These are phyloP conservation scores for Manis javanica DNA, from an alignment of 2,797 vertebrate genomes.

Conservation along the genomic window DNA sequence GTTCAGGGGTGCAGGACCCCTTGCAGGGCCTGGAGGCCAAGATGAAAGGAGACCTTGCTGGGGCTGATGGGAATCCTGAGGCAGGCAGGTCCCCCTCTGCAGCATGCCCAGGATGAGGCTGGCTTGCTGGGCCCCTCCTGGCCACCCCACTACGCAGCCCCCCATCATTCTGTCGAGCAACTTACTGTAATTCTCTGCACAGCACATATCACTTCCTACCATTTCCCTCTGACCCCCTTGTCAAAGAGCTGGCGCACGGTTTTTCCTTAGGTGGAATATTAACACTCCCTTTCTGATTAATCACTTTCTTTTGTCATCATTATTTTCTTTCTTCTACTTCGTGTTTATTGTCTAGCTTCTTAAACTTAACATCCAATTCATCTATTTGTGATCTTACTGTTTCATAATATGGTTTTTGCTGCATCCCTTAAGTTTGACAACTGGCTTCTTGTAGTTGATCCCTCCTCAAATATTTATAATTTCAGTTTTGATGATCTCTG, in stretches of 20 bases:
- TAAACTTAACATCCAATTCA: not conserved
- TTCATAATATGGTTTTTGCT: not conserved
- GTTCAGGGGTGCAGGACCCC: not conserved
- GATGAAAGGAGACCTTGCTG: not conserved
- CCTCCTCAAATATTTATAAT: not conserved
- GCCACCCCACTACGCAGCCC: too few species aligned
- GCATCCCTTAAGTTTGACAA: not conserved
- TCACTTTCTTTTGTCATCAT: not conserved
- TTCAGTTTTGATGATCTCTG: not conserved
- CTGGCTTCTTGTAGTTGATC: not conserved
- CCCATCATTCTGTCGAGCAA: too few species aligned
- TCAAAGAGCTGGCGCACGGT: not conserved
- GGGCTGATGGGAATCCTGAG: too few species aligned
- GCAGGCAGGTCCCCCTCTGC: not conserved
- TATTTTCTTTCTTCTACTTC: not conserved
- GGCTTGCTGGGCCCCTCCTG: not conserved
- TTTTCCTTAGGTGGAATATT: not conserved
- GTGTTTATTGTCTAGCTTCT: not conserved
- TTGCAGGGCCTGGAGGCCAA: not conserved
- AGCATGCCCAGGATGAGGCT: not conserved
- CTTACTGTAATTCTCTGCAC: not conserved
- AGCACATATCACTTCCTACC: rapidly evolving
- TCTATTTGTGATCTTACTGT: not conserved
- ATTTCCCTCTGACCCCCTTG: not conserved
- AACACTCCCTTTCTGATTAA: not conserved